Evolutionary conservation across 2,888 invertebrate species (phyloP), one percentile per base, ranked within the genome.

Genomic region (Zygothrica quintamaculata): DNA sequence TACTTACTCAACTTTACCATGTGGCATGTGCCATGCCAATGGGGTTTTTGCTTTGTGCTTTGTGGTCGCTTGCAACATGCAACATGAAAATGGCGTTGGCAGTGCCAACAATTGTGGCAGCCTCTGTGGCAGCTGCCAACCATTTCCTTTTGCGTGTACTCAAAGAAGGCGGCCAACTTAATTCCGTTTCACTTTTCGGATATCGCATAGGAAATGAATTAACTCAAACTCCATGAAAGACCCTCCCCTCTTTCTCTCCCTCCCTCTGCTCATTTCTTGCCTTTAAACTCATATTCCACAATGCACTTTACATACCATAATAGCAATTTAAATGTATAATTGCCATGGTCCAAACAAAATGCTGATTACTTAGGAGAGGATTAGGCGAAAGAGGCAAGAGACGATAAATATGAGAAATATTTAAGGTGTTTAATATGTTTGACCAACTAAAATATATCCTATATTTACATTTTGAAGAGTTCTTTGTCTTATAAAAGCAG

Each of bases 21-120:
- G 26, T 26, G 40, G 3, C 47, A 37, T 52, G 67, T 36, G 8
- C 15, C 15, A 9, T 39, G 37, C 55, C 37, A 37, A 22, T 36
- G 18, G 55, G 58, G 43, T 31, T 29, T 16, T 7, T 70, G 57
- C 61, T 66, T 65, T 26, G 12, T 37, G 43, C 59, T 60, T 46
- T 75, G 62, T 52, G 75, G 75, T 66, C 59, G 70, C 39, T 62
- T 11, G 39, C 16, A 29, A 29, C 29, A 64, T 51, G 64, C 70
- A 64, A 69, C 80, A 79, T 60, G 74, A 56, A 79, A 77, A 77
- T 71, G 77, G 75, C 75, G n/a, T n/a, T n/a, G 73, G 59, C 77
- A 72, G 77, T 77, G 80, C 39, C 26, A 34, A 5, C 22, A 22
- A 22, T 5, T 22, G 18, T 22, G 18, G 37, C 37, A 37, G 16